Evolutionary conservation across 1,140 invertebrate species (phyloP).

Genomic region (Drosophila pectinifera): DNA sequence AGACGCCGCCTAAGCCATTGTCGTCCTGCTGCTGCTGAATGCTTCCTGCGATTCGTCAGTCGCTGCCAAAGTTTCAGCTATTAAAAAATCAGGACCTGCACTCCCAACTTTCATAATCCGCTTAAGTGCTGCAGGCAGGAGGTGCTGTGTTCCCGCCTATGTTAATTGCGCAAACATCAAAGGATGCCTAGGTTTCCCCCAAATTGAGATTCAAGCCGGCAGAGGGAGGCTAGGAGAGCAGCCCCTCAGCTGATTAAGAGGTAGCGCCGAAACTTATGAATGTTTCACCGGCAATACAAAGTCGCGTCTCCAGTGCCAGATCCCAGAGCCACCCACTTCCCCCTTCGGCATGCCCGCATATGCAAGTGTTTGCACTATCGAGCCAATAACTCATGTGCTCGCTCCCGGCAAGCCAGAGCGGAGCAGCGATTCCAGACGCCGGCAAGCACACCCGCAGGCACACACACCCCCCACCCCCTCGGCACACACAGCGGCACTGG

Average conservation of each 20-base stretch:
- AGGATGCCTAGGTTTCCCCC: constrained; percentile 17
- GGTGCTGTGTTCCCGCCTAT: constrained; percentile 16
- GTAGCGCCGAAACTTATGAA: constrained; percentile 32
- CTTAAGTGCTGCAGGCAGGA: constrained; percentile 28
- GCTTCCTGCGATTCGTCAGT: constrained; percentile 17
- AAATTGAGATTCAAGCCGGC: constrained; percentile 30
- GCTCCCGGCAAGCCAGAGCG: constrained; percentile 14
- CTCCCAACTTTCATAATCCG: constrained; percentile 39
- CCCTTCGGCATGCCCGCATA: constrained; percentile 6
- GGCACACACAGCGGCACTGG: constrained; percentile 6
- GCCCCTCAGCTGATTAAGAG: constrained; percentile 30
- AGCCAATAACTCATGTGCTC: constrained; percentile 43
- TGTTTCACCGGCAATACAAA: constrained; percentile 43
- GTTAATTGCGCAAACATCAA: constrained; percentile 54
- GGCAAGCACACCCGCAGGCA: background rate
- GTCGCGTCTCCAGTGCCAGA: constrained; percentile 2
- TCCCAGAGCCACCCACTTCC: background rate
- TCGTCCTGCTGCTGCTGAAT: background rate
- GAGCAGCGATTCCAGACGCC: constrained; percentile 17
- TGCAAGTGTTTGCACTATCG: constrained; percentile 50
- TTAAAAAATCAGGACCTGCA: constrained; percentile 46
- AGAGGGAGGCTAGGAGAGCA: constrained; percentile 9
- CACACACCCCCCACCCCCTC: constrained; percentile 6
- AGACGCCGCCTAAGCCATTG: constrained; percentile 14
- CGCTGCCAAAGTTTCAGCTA: constrained; percentile 29